Base-by-base conservation (phyloP, 2,888 invertebrate species). In the Tenthredo scrophulariae region DNA sequence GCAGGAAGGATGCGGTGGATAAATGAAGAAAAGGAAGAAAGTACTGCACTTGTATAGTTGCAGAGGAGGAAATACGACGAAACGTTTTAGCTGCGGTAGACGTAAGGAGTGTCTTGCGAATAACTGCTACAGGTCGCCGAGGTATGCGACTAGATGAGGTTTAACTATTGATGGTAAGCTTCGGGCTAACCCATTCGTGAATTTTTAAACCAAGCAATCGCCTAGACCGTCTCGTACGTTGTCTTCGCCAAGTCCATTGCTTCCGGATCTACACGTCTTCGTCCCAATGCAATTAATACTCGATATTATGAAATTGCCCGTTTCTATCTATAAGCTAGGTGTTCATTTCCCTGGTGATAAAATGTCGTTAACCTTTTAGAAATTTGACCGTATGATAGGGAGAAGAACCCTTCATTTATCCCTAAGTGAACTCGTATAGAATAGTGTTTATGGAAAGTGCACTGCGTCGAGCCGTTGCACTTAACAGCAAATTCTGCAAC, bases 401-500 rank as follows among this genome's bases (percentile, higher is more conserved):
- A 22, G 22, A 13, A 9, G 0, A 80, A 80, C 80, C 62, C 62
- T 62, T 40, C 29, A 9, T 43, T 43, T 4, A 10, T 3, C 87
- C 86, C 90, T 92, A 93, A 93, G 93, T 93, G 93, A 92, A 91
- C 92, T 91, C 93, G 89, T 93, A 93, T 93, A 93, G 91, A 91
- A 92, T 90, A 88, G 91, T 92, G 91, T 93, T 93, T 93, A 93
- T 93, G 93, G 91, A 93, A 91, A 93, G 93, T 93, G 93, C 93
- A 93, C 90, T 88, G 4, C 33, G 9, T 62, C 88, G 88, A 90
- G 87, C 90, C 90, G 88, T 90, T 90, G 91, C 74, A 74, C 74
- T 74, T 10, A 37, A n/a, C 70, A 18, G 3, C 54, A 54, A n/a
- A n/a, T n/a, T 40, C 2, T 74, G 22, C 74, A 40, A 2, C n/a